phyloP scores from a whole-genome alignment of 2,888 invertebrate species.

The Coleophora flavipennella region DNA sequence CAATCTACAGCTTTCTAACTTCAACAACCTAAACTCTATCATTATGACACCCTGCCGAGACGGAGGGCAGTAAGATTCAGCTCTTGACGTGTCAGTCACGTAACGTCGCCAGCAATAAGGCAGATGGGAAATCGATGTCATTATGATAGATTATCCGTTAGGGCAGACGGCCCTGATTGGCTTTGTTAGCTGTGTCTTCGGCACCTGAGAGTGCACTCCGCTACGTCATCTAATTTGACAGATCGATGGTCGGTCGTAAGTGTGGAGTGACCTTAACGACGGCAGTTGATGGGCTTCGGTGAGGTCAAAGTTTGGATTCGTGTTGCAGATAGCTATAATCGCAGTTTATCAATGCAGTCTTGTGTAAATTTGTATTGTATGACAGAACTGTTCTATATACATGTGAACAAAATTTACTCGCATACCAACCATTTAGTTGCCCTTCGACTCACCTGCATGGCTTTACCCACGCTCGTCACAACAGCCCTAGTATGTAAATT shows the following conservation, averaged over 20 bases:
- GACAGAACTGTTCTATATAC: no score
- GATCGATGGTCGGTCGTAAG: constrained; percentile 55
- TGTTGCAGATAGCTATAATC: no score
- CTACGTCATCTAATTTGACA: constrained; percentile 60
- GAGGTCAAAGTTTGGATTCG: no score
- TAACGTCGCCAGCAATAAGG: constrained; percentile 25
- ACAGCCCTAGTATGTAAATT: constrained; percentile 56
- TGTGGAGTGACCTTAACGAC: constrained; percentile 51
- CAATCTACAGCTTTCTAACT: not conserved
- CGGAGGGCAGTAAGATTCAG: constrained; percentile 32
- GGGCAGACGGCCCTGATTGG: constrained; percentile 57
- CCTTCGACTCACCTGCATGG: no score
- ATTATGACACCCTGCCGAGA: constrained; percentile 20
- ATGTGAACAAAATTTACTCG: no score
- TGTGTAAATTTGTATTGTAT: no score
- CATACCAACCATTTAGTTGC: no score
- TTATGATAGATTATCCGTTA: constrained; percentile 67
- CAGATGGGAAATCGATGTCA: constrained; percentile 66
- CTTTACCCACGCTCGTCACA: constrained; percentile 30
- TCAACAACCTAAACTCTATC: no score
- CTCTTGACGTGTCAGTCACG: constrained; percentile 37
- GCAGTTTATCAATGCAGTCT: no score
- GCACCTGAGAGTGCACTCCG: constrained; percentile 50
- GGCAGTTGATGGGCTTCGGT: constrained; percentile 3
- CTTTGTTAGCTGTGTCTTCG: constrained; percentile 63